These are phyloP conservation scores for Myopa tessellatipennis DNA, from an alignment of 2,888 invertebrate species.

Conservation along the genomic window DNA sequence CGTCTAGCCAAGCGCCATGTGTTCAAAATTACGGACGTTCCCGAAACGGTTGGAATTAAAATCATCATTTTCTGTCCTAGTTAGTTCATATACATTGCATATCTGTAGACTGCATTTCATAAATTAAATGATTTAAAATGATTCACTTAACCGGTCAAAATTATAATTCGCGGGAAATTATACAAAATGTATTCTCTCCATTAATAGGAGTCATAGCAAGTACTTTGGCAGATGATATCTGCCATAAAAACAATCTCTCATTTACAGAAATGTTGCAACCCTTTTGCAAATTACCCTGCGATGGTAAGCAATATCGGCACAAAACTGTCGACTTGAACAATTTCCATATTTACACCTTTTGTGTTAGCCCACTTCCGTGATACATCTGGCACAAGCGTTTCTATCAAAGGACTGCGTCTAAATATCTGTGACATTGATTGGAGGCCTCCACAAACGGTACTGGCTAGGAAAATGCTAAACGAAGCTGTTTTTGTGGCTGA, in stretches of 20 bases:
- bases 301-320: conserved; percentile 70
- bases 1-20: no score
- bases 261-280: conserved; percentile 92
- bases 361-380: conserved; percentile 84
- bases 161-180: conserved; percentile 84
- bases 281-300: conserved; percentile 81
- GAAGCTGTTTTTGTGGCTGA: conserved; percentile 79
- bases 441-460: conserved; percentile 82
- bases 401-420: conserved; percentile 81
- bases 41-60: no score
- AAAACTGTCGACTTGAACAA: conserved; percentile 39
- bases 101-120: no score
- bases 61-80: no score
- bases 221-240: conserved; percentile 82
- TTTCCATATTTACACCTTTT: conserved; percentile 5
- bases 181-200: conserved; percentile 90
- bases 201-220: conserved; percentile 88
- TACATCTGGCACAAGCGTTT: conserved; percentile 79
- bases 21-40: no score
- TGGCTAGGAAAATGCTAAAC: conserved; percentile 86
- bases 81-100: no score
- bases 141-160: conserved; percentile 72
- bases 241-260: conserved; percentile 90
- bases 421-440: conserved; percentile 84
- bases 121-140: conserved; percentile 55